Base-by-base conservation (phyloP, 2,888 invertebrate species). In the Noctua fimbriata region DNA sequence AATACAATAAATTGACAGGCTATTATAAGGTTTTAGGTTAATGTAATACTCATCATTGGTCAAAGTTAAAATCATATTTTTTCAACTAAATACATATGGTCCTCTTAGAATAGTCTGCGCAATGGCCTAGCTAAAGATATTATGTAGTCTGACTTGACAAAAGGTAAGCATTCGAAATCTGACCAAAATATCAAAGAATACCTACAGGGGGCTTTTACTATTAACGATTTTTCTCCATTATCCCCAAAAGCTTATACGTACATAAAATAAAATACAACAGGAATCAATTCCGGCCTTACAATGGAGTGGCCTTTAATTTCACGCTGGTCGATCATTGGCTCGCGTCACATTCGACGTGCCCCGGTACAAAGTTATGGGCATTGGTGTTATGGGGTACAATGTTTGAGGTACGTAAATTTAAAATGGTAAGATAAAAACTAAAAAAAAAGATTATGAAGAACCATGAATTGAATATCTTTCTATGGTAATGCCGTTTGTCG, bases 271-370 rank as follows among this genome's bases (percentile, higher is more conserved):
- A 77, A 73, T 28, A 72, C 47, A 78, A 58, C 55, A 52, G 65
- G 63, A 82, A 79, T 79, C 86, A 79, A 86, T 87, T 82, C 67
- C 69, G 69, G 52, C 28, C 65, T 14, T 52, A 76, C 85, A 87
- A 84, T 82, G 36, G 67, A 82, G 71, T 60, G 66, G 60, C 44
- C 75, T 82, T 88, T 86, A 75, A 88, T 88, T 87, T 88, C 81
- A 88, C 81, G 88, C 69, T 80, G 36, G 32, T 47, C 67, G 85
- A 76, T 78, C 79, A 82, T 71, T 75, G 65, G 73, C 63, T 71
- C n/a, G 73, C 69, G 73, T 77, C 69, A 73, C 49, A 76, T 67
- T 18, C 49, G 41, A 77, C 32, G 55, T 60, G 7, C 4, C 21
- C 0, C 55, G 24, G 36, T 28, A 47, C 55, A 73, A n/a, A 41